These are phyloP conservation scores for Cottoperca gobio DNA, from an alignment of 2,797 vertebrate species.

Conservation along the genomic window DNA sequence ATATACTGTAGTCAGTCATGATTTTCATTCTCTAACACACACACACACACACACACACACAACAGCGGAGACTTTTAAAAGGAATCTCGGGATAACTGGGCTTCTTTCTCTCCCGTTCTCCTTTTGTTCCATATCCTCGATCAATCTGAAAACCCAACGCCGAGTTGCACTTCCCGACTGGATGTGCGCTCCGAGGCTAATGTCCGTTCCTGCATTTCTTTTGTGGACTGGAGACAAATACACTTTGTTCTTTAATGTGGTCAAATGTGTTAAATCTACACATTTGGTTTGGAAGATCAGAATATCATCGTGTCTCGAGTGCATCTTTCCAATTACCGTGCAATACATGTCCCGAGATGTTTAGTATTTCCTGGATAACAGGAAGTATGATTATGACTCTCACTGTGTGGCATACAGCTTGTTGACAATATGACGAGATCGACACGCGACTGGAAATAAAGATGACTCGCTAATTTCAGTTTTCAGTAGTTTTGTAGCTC, in stretches of 20 bases:
- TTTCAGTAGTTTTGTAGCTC: constrained; percentile 9
- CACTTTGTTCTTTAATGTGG: neutral
- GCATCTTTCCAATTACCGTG: neutral
- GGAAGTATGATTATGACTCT: no score
- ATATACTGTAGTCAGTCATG: constrained; percentile 31
- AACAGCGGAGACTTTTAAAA: neutral
- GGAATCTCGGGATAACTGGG: no score
- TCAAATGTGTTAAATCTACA: neutral
- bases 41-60: no score
- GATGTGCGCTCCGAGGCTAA: neutral
- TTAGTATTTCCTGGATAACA: no score
- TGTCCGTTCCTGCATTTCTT: neutral
- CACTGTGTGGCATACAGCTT: no score
- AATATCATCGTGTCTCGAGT: neutral
- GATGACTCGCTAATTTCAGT: neutral
- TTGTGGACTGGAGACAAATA: neutral
- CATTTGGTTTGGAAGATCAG: neutral
- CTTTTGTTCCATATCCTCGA: neutral
- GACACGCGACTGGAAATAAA: no score
- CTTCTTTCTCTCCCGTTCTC: neutral
- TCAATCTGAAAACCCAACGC: neutral
- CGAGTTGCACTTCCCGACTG: neutral
- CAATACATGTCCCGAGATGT: no score
- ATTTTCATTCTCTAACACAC: constrained; percentile 28
- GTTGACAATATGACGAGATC: no score